Conservation (phyloP, 1,140 invertebrate species). For the Anastrepha obliqua region DNA sequence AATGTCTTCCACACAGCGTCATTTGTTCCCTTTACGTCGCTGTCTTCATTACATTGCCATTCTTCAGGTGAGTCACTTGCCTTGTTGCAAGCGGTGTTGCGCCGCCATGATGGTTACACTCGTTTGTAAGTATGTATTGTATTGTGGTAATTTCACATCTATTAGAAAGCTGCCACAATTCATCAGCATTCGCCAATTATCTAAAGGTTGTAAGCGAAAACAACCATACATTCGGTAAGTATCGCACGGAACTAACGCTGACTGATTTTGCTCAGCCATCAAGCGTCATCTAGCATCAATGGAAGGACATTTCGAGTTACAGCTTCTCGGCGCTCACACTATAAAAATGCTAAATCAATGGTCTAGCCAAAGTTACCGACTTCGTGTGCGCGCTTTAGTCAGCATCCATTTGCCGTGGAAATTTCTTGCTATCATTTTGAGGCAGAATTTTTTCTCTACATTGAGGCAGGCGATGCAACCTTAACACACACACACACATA, state of each 20-base stretch:
- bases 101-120: neutral
- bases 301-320: neutral
- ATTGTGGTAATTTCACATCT: constrained; percentile 37
- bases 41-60: constrained; percentile 12
- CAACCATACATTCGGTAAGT: neutral
- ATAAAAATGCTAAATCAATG: constrained; percentile 13
- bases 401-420: neutral
- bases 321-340: neutral
- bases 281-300: neutral
- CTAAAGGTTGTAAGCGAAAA: constrained; percentile 2
- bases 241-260: neutral
- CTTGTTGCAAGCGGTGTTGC: neutral
- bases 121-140: neutral
- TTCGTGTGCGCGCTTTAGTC: neutral
- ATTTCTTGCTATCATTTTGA: neutral
- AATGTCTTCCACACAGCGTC: neutral
- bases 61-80: neutral
- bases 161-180: constrained; percentile 16
- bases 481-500: neutral
- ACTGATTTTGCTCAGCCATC: neutral
- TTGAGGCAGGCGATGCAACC: neutral
- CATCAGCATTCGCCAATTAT: constrained; percentile 40
- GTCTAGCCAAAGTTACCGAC: neutral
- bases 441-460: neutral
- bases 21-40: neutral